Evolutionary conservation across 2,888 invertebrate species (phyloP).

Genomic region (Ctenicera cuprea): DNA sequence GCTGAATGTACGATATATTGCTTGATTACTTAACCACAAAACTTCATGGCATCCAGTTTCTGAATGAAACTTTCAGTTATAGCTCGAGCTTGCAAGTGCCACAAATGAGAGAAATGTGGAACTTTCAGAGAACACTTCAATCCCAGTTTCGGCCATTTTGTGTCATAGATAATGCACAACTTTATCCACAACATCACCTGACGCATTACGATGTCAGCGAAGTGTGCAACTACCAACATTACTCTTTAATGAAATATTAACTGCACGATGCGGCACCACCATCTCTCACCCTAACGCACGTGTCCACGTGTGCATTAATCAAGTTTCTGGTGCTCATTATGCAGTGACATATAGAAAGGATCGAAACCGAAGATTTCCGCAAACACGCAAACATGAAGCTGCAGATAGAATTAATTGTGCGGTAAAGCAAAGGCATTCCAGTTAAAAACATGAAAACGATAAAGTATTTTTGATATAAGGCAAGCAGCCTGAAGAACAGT

Average conservation of each 20-base stretch:
- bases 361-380: slow-evolving; percentile 5
- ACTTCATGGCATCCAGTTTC: too few relatives aligned
- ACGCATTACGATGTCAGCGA: slow-evolving; percentile 1
- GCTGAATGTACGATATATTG: too few relatives aligned
- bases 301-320: slow-evolving; percentile 28
- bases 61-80: too few relatives aligned
- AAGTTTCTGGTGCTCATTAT: slow-evolving; percentile 20
- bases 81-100: too few relatives aligned
- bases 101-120: neutral
- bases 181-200: neutral
- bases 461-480: too few relatives aligned
- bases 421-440: neutral
- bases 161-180: slow-evolving; percentile 2
- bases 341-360: slow-evolving; percentile 13
- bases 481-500: too few relatives aligned
- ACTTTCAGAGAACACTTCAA: too few relatives aligned
- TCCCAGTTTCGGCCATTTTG: neutral
- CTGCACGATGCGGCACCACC: slow-evolving; percentile 8
- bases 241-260: slow-evolving; percentile 36
- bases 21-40: too few relatives aligned
- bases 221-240: slow-evolving; percentile 21
- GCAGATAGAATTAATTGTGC: neutral
- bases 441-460: too few relatives aligned
- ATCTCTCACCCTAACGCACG: slow-evolving; percentile 1
- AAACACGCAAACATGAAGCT: slow-evolving; percentile 11